Percentiles rank a stretch among this genome's conserved stretches.
Evolutionary conservation across 2,797 vertebrate species (phyloP).

Genomic region (Anableps anableps): DNA sequence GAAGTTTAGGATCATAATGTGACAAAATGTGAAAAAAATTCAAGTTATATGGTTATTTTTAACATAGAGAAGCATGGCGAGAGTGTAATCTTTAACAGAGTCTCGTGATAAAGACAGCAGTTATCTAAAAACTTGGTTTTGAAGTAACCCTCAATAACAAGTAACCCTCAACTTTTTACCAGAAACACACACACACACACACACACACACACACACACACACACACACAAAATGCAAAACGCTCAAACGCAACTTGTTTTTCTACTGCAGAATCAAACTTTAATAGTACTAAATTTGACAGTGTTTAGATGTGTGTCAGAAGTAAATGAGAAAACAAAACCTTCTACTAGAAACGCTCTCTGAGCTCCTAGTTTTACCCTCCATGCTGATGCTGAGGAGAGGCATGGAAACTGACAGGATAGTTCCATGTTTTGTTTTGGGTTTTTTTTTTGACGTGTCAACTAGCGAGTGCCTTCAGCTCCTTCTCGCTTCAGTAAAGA

Average conservation of each 20-base stretch:
- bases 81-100: not conserved
- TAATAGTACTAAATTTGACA: constrained; percentile 45
- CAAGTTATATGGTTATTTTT: not conserved
- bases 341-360: constrained; percentile 38
- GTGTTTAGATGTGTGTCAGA: constrained; percentile 29
- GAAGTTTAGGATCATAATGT: not conserved
- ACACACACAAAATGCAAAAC: too few relatives aligned
- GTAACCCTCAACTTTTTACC: too few relatives aligned
- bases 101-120: not conserved
- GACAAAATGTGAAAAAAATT: not conserved
- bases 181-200: not conserved
- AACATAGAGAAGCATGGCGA: not conserved
- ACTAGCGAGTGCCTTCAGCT: constrained; percentile 69
- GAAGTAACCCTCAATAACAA: not conserved
- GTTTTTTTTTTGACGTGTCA: constrained; percentile 70
- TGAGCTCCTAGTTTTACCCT: constrained; percentile 46
- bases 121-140: not conserved
- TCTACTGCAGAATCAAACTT: constrained; percentile 44
- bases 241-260: constrained; percentile 22
- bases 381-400: constrained; percentile 54
- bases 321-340: constrained; percentile 52
- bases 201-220: too few relatives aligned
- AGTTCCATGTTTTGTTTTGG: constrained; percentile 17
- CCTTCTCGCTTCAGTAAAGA: constrained; percentile 78
- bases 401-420: constrained; percentile 75